phyloP scores from a whole-genome alignment of 2,797 vertebrate genomes.

The Geotrypetes seraphini region DNA sequence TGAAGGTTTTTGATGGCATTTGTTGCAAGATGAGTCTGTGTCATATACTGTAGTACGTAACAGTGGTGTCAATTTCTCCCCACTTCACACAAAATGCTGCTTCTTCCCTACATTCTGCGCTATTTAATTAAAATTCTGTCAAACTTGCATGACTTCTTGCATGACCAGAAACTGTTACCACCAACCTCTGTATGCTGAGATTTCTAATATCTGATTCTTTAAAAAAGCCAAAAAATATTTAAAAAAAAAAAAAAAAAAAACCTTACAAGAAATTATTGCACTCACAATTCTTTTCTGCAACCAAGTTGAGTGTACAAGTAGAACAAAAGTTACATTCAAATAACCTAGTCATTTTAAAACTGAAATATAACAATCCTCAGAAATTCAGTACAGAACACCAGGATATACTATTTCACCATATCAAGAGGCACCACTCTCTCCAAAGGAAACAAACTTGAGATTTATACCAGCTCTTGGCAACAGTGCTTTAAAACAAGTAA shows the following conservation, averaged over 20 bases:
- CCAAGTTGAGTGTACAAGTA: slow-evolving; percentile 14
- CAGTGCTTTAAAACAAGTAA: too few relatives aligned
- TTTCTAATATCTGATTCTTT: slow-evolving; percentile 30
- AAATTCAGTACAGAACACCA: not conserved
- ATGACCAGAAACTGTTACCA: slow-evolving; percentile 24
- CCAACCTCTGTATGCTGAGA: not conserved
- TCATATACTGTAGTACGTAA: slow-evolving; percentile 30
- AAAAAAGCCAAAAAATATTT: slow-evolving; percentile 15
- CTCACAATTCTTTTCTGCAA: slow-evolving; percentile 13
- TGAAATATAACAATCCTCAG: not conserved
- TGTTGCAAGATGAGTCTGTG: slow-evolving; percentile 36
- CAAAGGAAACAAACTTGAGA: slow-evolving; percentile 11
- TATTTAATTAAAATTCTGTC: slow-evolving; percentile 54
- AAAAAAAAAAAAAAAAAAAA: slow-evolving; percentile 39
- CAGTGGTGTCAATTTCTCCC: slow-evolving; percentile 49
- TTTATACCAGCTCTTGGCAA: not conserved
- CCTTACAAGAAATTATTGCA: too few relatives aligned
- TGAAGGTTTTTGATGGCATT: slow-evolving; percentile 34
- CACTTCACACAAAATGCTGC: slow-evolving; percentile 44
- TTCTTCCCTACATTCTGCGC: slow-evolving; percentile 41
- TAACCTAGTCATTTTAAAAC: slow-evolving; percentile 16
- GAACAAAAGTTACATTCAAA: slow-evolving; percentile 18
- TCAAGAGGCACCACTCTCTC: slow-evolving; percentile 5
- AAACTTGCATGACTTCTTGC: slow-evolving; percentile 32
- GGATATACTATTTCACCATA: too few relatives aligned